These are phyloP conservation scores for Trochalopteron elliotii DNA, from an alignment of 2,113 vertebrate species.

Conservation along the genomic window DNA sequence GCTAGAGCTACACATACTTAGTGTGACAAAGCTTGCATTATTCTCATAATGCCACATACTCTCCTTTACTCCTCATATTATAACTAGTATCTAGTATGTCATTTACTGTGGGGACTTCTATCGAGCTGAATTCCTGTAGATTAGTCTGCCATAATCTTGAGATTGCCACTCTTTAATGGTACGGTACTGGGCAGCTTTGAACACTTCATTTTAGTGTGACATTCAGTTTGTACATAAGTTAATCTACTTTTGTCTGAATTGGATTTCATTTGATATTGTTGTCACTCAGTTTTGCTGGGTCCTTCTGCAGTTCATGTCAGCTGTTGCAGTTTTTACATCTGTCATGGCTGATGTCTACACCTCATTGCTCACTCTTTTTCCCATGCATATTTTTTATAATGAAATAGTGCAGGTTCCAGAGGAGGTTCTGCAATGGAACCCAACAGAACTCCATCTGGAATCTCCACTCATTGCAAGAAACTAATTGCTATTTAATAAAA, in stretches of 20 bases:
- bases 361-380: neutral
- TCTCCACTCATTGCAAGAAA: neutral
- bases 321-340: neutral
- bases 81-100: neutral
- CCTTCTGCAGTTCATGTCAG: neutral
- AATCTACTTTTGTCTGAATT: neutral
- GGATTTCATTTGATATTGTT: neutral
- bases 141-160: neutral
- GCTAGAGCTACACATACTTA: neutral
- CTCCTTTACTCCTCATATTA: neutral
- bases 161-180: neutral
- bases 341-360: neutral
- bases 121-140: rapidly evolving
- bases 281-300: neutral
- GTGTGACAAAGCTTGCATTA: neutral
- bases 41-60: neutral
- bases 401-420: neutral
- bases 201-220: neutral
- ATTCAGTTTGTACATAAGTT: neutral
- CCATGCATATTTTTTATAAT: neutral
- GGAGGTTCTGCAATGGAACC: neutral
- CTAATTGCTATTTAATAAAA: neutral
- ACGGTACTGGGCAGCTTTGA: neutral
- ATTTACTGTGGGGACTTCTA: neutral
- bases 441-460: neutral